Base-by-base conservation (phyloP, 2,888 invertebrate species). In the Parapristionchus giblindavisi region DNA sequence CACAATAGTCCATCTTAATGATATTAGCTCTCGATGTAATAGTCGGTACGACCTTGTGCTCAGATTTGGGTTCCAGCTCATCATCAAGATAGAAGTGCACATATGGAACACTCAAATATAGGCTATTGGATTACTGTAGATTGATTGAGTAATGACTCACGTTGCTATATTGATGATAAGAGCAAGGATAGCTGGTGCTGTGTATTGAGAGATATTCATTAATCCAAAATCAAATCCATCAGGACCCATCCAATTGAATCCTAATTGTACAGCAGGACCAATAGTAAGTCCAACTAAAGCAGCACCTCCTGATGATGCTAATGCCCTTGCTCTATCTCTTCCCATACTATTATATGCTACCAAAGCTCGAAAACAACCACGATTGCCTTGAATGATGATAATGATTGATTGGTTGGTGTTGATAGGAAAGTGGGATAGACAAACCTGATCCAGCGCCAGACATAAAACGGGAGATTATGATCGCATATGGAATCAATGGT, bases 251-350 rank as follows among this genome's bases (percentile, higher is more conserved):
- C 78, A 83, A 29, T 79, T 82, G 76, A 82, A 82, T 5, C 71
- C 34, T 43, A 79, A 11, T 48, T 71, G 70, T 17, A 71, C 56
- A 27, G 56, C 76, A 48, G 81, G 81, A 8, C 81, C 81, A 34
- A 79, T 73, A 32, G 78, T 81, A n/a, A 81, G 75, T 21, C 80
- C 81, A 48, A 81, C 80, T 14, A 81, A 72, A n/a, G 79, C 78
- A 17, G 80, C 81, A 3, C 82, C 82, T 3, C 81, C 80, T 6
- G 79, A 76, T 38, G 80, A 65, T 17, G 81, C 82, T 74, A 82
- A 79, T 1, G 78, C 75, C 34, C 70, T 74, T 3, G 82, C 77
- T 27, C 82, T 66, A 32, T 82, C 82, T 17, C 51, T 72, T 29
- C 75, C 74, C 14, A 71, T 51, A 32, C 72, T 66, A 21, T 79